Evolutionary conservation across 2,888 invertebrate species (phyloP).

Genomic region (Eumacrocentrus americanus): DNA sequence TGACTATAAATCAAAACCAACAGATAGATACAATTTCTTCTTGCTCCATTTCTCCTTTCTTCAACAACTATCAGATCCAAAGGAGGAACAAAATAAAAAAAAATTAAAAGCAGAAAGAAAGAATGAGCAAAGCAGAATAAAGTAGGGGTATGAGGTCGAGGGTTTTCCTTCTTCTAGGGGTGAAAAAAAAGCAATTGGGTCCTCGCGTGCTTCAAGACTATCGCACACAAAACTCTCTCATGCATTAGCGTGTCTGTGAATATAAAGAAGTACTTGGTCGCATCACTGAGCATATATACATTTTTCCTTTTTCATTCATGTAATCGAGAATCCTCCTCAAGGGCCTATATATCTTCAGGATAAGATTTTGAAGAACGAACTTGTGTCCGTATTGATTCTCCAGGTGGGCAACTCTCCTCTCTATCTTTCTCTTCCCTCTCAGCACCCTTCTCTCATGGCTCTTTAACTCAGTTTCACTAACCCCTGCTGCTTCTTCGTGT

Average conservation of each 20-base stretch:
- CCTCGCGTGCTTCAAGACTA: constrained; percentile 13
- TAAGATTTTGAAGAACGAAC: constrained; percentile 4
- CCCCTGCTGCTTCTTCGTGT: constrained; percentile 13
- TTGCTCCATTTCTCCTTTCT: not conserved
- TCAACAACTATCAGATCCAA: not conserved
- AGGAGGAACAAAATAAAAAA: not conserved
- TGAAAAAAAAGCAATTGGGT: constrained; percentile 13
- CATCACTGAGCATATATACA: not conserved
- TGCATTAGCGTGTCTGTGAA: constrained; percentile 19
- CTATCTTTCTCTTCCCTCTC: not conserved
- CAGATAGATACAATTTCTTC: not conserved
- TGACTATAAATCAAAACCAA: not conserved
- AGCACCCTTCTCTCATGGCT: not conserved
- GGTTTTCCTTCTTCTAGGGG: constrained; percentile 14
- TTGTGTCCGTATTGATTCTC: constrained; percentile 32
- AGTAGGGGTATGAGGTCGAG: constrained; percentile 21
- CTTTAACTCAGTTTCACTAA: constrained; percentile 12
- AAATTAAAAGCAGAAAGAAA: constrained; percentile 5
- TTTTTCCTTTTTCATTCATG: constrained; percentile 20
- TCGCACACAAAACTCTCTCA: constrained; percentile 6
- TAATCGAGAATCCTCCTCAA: not conserved
- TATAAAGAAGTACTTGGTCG: constrained; percentile 9
- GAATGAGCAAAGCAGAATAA: constrained; percentile 18
- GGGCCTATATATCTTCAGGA: not conserved
- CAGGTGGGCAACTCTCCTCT: constrained; percentile 23